Conservation (phyloP, 64 coral and sea anemone genomes). For the Pachyseris speciosa region DNA sequence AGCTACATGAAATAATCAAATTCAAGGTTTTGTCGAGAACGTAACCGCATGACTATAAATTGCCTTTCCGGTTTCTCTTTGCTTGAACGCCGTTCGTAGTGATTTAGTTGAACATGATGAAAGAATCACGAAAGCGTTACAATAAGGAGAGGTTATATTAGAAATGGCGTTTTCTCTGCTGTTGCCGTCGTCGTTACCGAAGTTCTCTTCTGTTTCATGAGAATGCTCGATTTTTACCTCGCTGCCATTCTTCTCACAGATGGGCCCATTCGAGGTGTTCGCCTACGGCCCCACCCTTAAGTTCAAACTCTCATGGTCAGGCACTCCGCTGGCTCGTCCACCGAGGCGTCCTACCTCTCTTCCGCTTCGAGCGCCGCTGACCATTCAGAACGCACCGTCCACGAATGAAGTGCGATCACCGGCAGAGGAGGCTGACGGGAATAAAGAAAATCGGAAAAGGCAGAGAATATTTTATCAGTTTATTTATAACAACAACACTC, state of each 20-base stretch:
- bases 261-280: constrained; percentile 97
- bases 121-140: too few relatives aligned
- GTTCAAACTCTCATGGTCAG: constrained; percentile 92
- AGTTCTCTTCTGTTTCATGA: background rate
- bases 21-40: too few relatives aligned
- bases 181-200: too few relatives aligned
- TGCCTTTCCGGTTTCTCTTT: too few relatives aligned
- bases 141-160: too few relatives aligned
- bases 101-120: too few relatives aligned
- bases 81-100: too few relatives aligned
- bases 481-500: constrained; percentile 98
- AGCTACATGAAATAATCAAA: too few relatives aligned
- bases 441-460: constrained; percentile 73
- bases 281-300: constrained; percentile 97
- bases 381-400: constrained; percentile 6
- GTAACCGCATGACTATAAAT: too few relatives aligned
- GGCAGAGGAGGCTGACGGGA: constrained; percentile 30
- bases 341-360: constrained; percentile 53
- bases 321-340: constrained; percentile 59
- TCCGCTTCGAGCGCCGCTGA: constrained; percentile 48
- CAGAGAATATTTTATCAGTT: constrained; percentile 98
- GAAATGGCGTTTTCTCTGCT: too few relatives aligned
- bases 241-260: constrained; percentile 59
- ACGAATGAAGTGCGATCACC: constrained; percentile 28
- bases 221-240: background rate